Percentiles rank a stretch among this genome's conserved stretches.
Evolutionary conservation across 1,140 invertebrate species (phyloP).

Genomic region (Tetragnatha versicolor): DNA sequence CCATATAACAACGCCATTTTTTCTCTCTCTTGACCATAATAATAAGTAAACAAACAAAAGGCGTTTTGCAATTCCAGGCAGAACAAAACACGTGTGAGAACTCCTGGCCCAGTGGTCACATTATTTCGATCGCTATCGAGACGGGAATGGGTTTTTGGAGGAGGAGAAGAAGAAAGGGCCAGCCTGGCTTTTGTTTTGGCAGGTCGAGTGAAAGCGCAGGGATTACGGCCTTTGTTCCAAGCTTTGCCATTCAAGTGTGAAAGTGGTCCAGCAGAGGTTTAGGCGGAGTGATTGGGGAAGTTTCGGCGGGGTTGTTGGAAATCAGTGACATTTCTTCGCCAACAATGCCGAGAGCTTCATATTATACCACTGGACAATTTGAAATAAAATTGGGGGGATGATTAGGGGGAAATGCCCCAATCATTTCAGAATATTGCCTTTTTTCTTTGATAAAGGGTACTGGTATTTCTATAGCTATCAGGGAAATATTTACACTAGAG

Average conservation of each 20-base stretch:
- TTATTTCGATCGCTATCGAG: conserved; percentile 36
- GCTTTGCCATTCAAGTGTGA: conserved; percentile 27
- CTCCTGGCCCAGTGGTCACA: conserved; percentile 35
- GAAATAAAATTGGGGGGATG: no score
- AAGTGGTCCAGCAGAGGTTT: conserved; percentile 31
- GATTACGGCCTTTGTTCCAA: conserved; percentile 33
- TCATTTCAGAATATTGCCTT: no score
- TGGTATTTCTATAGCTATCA: no score
- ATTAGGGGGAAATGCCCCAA: no score
- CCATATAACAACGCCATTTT: not conserved
- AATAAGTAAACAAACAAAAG: conserved; percentile 7
- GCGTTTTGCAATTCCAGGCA: not conserved
- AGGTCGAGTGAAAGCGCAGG: conserved; percentile 9
- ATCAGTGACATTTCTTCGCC: not conserved
- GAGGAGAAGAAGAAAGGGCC: not conserved
- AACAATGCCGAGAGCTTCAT: conserved; percentile 7
- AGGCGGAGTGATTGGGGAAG: conserved; percentile 38
- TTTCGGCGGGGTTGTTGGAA: conserved; percentile 3
- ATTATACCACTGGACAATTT: no score
- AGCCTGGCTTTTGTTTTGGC: conserved; percentile 19
- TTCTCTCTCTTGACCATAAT: not conserved
- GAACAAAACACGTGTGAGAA: conserved; percentile 36
- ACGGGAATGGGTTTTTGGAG: conserved; percentile 3
- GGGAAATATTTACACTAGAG: no score
- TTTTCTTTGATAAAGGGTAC: no score